Evolutionary conservation across 1,140 invertebrate genomes (phyloP).

Genomic region (Ceratosolen solmsi): DNA sequence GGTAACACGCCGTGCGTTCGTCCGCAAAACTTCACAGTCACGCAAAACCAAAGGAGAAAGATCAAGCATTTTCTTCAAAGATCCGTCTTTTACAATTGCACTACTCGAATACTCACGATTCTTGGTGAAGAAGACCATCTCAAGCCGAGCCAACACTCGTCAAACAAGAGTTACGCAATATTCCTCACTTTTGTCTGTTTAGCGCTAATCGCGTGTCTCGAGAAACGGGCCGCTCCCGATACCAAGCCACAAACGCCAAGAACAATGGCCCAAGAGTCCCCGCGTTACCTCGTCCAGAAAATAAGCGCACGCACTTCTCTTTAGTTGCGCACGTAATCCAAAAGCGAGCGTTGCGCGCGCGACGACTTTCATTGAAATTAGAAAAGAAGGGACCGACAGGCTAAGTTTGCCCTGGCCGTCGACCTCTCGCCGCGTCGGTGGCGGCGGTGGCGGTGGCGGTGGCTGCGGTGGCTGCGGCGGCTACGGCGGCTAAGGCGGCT

Average conservation of each 20-base stretch:
- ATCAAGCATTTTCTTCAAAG: no score
- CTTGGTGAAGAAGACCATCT: slow-evolving; percentile 7
- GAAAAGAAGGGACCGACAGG: slow-evolving; percentile 8
- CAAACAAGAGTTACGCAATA: no score
- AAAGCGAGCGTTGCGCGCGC: background rate
- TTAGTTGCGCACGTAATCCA: background rate
- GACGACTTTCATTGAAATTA: slow-evolving; percentile 38
- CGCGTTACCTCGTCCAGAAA: no score
- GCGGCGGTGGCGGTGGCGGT: no score
- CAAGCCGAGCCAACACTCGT: no score
- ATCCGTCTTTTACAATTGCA: no score
- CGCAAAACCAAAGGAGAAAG: background rate
- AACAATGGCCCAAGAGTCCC: background rate
- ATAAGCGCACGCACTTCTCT: background rate
- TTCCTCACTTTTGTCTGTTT: no score
- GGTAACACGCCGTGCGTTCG: no score
- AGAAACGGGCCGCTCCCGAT: no score
- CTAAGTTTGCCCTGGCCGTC: slow-evolving; percentile 6
- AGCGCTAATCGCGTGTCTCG: no score
- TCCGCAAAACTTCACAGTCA: background rate
- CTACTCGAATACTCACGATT: background rate
- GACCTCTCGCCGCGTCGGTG: background rate
- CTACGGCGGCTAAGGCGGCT: no score
- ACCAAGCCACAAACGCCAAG: background rate
- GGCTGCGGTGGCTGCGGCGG: no score